A percentile compares a stretch with the other conserved stretches of the same genome.
Conservation (phyloP, 2,888 invertebrate species). For the Mythimna impura region DNA sequence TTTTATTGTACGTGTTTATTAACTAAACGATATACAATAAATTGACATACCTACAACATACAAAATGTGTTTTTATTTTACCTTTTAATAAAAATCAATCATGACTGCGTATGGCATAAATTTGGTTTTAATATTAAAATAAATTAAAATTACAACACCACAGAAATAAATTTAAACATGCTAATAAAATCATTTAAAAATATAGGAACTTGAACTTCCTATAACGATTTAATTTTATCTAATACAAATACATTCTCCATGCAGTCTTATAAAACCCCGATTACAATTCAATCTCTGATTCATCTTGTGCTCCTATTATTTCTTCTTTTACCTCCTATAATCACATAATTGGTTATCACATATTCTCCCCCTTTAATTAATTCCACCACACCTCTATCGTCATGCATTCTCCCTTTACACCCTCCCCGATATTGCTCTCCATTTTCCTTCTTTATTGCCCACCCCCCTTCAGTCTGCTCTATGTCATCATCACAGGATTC, state of each 20-base stretch:
- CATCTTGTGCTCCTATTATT: not conserved
- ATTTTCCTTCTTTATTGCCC: not conserved
- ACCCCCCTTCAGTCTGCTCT: not conserved
- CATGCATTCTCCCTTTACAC: too few species aligned
- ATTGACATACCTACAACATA: constrained; percentile 76
- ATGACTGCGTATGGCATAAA: not conserved
- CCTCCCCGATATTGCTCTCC: not conserved
- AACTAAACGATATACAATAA: constrained; percentile 86
- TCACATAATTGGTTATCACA: too few species aligned
- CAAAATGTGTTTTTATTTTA: constrained; percentile 57
- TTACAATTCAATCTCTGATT: not conserved
- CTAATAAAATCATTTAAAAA: constrained; percentile 3
- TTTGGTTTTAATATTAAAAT: not conserved
- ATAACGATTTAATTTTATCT: not conserved
- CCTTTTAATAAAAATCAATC: not conserved
- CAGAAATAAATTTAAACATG: not conserved
- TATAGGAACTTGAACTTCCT: constrained; percentile 14
- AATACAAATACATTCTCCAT: constrained; percentile 8
- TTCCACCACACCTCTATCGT: not conserved
- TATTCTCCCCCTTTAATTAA: too few species aligned
- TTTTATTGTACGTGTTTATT: constrained; percentile 85
- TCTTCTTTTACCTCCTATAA: not conserved
- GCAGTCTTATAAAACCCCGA: constrained; percentile 29
- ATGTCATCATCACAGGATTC: constrained; percentile 70
- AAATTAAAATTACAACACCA: not conserved